These are phyloP conservation scores for Craterocephalus amniculus DNA, from an alignment of 2,797 vertebrate species.

Conservation along the genomic window DNA sequence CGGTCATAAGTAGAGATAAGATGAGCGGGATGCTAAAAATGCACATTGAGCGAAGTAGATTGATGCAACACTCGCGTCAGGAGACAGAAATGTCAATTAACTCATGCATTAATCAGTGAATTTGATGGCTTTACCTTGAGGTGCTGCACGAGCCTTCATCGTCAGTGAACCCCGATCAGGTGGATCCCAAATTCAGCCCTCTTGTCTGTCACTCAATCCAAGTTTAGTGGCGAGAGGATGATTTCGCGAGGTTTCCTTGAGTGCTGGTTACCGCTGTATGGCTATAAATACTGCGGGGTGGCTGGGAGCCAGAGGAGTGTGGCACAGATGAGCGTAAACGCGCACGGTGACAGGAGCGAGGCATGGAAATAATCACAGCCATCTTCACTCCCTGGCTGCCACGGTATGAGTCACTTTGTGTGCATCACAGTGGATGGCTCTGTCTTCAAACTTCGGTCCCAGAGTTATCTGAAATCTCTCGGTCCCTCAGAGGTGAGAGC, in stretches of 20 bases:
- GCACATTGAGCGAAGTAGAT: conserved; percentile 22
- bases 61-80: conserved; percentile 26
- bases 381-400: conserved; percentile 53
- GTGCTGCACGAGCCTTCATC: conserved; percentile 64
- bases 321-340: conserved; percentile 65
- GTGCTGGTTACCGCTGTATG: conserved; percentile 59
- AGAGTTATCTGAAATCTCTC: background rate
- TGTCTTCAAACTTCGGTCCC: conserved; percentile 41
- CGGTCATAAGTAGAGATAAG: conserved; percentile 42
- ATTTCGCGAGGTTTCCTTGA: conserved; percentile 67
- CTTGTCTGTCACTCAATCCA: conserved; percentile 40
- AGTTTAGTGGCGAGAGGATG: conserved; percentile 55
- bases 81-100: conserved; percentile 39
- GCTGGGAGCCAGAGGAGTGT: conserved; percentile 66
- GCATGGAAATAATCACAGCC: conserved; percentile 59
- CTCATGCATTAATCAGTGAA: conserved; percentile 41
- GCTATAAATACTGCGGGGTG: conserved; percentile 72
- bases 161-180: conserved; percentile 39
- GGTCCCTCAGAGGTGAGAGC: background rate
- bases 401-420: conserved; percentile 63
- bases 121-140: conserved; percentile 68
- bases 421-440: conserved; percentile 24
- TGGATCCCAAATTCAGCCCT: conserved; percentile 41
- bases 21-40: conserved; percentile 40
- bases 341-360: conserved; percentile 56